Percentiles rank a stretch among this genome's conserved stretches.
phyloP scores from a whole-genome alignment of 2,888 invertebrate species.

The Drosophila ezoana region DNA sequence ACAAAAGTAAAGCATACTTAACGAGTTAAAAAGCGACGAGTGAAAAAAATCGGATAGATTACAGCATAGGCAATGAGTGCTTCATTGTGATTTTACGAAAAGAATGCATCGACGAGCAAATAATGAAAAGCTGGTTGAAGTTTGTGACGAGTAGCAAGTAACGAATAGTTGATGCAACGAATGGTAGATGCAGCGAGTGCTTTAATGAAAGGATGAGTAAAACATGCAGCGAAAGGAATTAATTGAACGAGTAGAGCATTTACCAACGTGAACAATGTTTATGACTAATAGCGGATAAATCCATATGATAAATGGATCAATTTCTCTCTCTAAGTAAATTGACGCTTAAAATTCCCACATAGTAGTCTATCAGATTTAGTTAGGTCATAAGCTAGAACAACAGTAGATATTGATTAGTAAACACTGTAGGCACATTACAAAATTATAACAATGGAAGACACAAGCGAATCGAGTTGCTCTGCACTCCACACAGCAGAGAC shows the following conservation, averaged over 20 bases:
- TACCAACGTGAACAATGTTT: too few species aligned
- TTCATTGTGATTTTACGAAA: too few species aligned
- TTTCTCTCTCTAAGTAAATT: too few species aligned
- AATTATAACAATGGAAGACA: conserved; percentile 35
- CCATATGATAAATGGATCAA: too few species aligned
- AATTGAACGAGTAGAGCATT: background rate
- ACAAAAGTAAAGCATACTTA: background rate
- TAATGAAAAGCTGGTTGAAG: too few species aligned
- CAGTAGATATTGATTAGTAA: conserved; percentile 3
- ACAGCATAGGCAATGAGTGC: too few species aligned
- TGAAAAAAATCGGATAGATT: background rate
- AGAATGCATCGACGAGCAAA: too few species aligned
- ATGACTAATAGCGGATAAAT: too few species aligned
- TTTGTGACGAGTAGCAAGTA: too few species aligned
- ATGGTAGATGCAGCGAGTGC: too few species aligned
- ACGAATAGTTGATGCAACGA: too few species aligned
- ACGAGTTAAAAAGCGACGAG: background rate
- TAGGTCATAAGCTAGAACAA: conserved; percentile 1
- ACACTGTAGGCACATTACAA: conserved; percentile 20
- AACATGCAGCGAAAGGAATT: background rate
- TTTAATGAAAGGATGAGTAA: too few species aligned
- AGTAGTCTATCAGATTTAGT: conserved; percentile 6
- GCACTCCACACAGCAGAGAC: conserved; percentile 11
- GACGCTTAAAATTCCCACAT: background rate
- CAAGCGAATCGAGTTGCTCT: conserved; percentile 32